Base-by-base conservation (phyloP, 1,140 invertebrate species). In the Psix sp. region DNA sequence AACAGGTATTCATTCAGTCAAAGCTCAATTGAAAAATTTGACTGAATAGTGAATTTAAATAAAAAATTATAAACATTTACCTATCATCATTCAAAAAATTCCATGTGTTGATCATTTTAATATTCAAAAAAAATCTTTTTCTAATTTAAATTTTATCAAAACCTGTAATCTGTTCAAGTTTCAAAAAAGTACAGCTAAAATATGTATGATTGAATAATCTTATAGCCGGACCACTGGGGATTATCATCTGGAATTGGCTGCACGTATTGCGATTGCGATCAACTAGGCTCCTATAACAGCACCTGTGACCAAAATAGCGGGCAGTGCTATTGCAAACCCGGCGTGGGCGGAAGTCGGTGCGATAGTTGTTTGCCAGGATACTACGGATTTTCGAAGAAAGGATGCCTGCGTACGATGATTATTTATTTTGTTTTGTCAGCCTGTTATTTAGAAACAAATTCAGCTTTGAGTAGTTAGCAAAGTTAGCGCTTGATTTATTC, bases 271-370 rank as follows among this genome's bases (percentile, higher is more conserved):
- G 85, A 86, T 7, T 96, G 95, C 84, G 92, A 96, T 83, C 79
- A 88, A 5, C 84, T 91, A 15, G 96, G 96, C 1, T 92, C 95
- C 0, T 79, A 89, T 3, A 90, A 90, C 26, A 83, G 85, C 5
- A 89, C 90, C 20, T 98, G 96, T 86, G 90, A 97, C 82, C 89
- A 91, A 2, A 83, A 88, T 14, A 93, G 89, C 16, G 96, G 96
- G 5, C 91, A 93, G 75, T 99, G 97, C 84, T 84, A 89, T 20
- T 98, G 97, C 86, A 94, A 94, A 73, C 89, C 90, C 2, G 96
- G 96, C 3, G 91, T 98, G 0, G 92, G 90, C n/a, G 96, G 96
- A 0, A 82, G 87, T 10, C 89, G 89, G 18, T 98, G 96, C 84
- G 92, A 96, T 77, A 81, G 83, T 9, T 99, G 97, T 88, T 83